Evolutionary conservation across 2,797 vertebrate genomes (phyloP).

Genomic region (Chaetodon trifasciatus): DNA sequence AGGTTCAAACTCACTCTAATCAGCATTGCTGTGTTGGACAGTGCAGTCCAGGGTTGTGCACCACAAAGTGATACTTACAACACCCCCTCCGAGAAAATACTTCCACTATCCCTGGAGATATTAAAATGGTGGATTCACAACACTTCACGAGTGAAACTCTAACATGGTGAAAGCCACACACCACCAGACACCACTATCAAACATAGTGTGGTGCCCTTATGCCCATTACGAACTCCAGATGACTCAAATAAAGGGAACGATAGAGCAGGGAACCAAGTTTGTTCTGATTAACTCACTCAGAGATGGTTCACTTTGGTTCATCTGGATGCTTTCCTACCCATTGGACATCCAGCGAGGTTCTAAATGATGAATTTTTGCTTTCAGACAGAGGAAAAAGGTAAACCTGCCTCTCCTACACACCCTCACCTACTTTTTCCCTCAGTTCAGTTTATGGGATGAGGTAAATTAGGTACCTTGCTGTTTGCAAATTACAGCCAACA

Average conservation of each 20-base stretch:
- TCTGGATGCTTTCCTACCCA: not conserved
- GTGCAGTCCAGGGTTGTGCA: no score
- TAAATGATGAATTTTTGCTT: not conserved
- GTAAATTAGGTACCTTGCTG: no score
- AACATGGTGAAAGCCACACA: slow-evolving; percentile 33
- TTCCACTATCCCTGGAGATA: no score
- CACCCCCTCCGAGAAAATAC: no score
- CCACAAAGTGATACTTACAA: no score
- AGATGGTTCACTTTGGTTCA: not conserved
- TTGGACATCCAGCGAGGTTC: not conserved
- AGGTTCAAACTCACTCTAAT: no score
- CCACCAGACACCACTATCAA: slow-evolving; percentile 52
- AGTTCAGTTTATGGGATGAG: not conserved
- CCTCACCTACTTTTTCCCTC: not conserved
- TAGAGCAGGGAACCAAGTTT: slow-evolving; percentile 34
- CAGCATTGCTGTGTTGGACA: no score
- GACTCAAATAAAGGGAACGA: slow-evolving; percentile 30
- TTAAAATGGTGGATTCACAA: slow-evolving; percentile 63
- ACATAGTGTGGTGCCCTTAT: slow-evolving; percentile 71
- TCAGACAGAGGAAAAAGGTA: not conserved
- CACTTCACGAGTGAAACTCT: slow-evolving; percentile 54
- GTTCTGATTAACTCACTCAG: slow-evolving; percentile 29
- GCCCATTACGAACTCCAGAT: slow-evolving; percentile 66
- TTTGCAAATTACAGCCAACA: no score
- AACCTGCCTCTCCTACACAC: not conserved